These are phyloP conservation scores for Halcyon chelicuti DNA, from an alignment of 2,797 vertebrate genomes.

Conservation along the genomic window DNA sequence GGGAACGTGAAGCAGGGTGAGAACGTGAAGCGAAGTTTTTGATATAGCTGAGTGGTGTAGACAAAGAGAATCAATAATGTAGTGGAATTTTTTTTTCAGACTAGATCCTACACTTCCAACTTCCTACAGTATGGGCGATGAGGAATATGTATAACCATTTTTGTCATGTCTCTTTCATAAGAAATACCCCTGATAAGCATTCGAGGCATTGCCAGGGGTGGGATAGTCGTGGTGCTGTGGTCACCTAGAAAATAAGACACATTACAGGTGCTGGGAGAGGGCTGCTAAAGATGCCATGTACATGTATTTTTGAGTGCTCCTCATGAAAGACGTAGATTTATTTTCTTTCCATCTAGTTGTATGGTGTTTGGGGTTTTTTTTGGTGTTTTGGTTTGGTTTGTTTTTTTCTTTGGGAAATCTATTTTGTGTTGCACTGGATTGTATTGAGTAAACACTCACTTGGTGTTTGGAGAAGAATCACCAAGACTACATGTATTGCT, in stretches of 20 bases:
- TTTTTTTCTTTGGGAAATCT: background rate
- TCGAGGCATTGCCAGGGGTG: background rate
- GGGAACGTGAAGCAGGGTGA: background rate
- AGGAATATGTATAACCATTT: background rate
- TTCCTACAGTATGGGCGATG: background rate
- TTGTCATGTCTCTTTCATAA: background rate
- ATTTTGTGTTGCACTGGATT: background rate
- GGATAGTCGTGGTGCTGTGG: background rate
- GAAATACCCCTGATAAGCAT: background rate
- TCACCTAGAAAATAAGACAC: fast-evolving
- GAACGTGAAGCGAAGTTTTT: background rate
- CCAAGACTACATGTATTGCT: background rate
- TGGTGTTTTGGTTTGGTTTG: background rate
- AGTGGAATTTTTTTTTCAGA: background rate
- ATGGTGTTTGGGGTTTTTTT: background rate
- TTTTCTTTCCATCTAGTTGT: background rate
- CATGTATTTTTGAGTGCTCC: background rate
- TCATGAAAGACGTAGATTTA: background rate
- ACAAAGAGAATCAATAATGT: background rate
- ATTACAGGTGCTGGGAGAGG: background rate
- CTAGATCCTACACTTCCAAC: background rate
- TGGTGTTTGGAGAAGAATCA: background rate
- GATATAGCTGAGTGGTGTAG: background rate
- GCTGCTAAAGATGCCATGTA: background rate
- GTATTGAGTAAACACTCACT: background rate